Conservation (phyloP, 2,888 invertebrate species). For the Mamestra brassicae region DNA sequence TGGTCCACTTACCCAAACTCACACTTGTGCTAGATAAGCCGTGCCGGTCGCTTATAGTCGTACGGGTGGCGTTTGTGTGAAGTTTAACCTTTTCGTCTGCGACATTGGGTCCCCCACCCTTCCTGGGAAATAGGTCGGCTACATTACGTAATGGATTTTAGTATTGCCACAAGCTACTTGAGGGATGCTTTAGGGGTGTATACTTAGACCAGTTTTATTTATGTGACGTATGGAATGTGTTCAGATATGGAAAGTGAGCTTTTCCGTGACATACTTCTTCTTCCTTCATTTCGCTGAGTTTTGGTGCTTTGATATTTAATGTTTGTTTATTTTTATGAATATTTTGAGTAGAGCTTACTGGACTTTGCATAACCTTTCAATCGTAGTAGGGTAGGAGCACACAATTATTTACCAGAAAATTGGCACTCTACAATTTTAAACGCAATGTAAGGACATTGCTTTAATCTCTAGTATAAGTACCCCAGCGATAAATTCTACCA, state of each 20-base stretch:
- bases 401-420: too few species aligned
- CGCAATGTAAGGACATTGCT: not conserved
- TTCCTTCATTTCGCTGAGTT: constrained; percentile 6
- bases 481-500: constrained; percentile 8
- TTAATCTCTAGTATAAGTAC: not conserved
- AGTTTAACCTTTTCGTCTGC: constrained; percentile 79
- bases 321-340: not conserved
- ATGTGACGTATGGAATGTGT: constrained; percentile 56
- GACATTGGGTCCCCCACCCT: constrained; percentile 69
- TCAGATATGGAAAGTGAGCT: constrained; percentile 36
- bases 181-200: constrained; percentile 66
- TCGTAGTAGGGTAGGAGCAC: not conserved
- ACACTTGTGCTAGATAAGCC: constrained; percentile 69
- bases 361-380: not conserved
- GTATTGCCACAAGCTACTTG: constrained; percentile 68
- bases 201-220: constrained; percentile 66
- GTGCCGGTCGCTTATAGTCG: constrained; percentile 61
- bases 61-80: constrained; percentile 73
- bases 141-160: constrained; percentile 79
- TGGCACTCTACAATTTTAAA: not conserved
- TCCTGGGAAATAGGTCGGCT: constrained; percentile 75
- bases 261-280: constrained; percentile 16
- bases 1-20: constrained; percentile 69
- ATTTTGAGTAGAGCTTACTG: not conserved
- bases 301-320: constrained; percentile 14